Conservation (phyloP, 2,113 vertebrate genomes). For the Suricata suricatta region DNA sequence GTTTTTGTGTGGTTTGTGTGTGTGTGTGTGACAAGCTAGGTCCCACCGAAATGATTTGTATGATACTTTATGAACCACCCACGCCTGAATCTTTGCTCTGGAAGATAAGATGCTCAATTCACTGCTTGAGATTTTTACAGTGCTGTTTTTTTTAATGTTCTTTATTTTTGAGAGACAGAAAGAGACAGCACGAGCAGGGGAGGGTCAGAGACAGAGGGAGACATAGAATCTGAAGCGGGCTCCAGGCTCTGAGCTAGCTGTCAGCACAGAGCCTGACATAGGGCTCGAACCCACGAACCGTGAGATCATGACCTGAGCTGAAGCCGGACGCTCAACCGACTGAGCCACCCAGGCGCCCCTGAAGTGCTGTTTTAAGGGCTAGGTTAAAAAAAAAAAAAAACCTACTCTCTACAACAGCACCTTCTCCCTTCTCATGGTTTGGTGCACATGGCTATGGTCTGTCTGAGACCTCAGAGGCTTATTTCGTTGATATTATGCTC, state of each 20-base stretch:
- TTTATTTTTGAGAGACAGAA: too few relatives aligned
- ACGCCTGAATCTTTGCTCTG: not conserved
- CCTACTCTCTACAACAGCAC: not conserved
- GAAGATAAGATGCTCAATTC: constrained; percentile 39
- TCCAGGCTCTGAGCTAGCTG: too few relatives aligned
- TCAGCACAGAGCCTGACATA: too few relatives aligned
- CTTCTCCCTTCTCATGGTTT: not conserved
- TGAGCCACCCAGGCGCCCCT: too few relatives aligned
- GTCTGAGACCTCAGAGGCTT: not conserved
- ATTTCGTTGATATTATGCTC: not conserved
- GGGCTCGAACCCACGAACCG: too few relatives aligned
- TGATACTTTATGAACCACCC: not conserved
- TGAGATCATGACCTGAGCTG: too few relatives aligned
- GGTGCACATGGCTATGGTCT: not conserved
- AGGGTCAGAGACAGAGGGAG: too few relatives aligned
- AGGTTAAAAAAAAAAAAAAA: too few relatives aligned
- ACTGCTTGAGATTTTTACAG: not conserved
- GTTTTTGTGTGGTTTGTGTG: constrained; percentile 15
- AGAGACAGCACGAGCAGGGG: too few relatives aligned
- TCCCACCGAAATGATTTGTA: constrained; percentile 16
- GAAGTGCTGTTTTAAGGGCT: too few relatives aligned
- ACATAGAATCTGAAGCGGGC: too few relatives aligned
- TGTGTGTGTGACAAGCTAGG: not conserved
- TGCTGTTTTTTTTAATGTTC: not conserved
- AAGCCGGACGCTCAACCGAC: too few relatives aligned